Evolutionary conservation across 2,888 invertebrate species (phyloP).

Genomic region (Stenotaenia linearis): DNA sequence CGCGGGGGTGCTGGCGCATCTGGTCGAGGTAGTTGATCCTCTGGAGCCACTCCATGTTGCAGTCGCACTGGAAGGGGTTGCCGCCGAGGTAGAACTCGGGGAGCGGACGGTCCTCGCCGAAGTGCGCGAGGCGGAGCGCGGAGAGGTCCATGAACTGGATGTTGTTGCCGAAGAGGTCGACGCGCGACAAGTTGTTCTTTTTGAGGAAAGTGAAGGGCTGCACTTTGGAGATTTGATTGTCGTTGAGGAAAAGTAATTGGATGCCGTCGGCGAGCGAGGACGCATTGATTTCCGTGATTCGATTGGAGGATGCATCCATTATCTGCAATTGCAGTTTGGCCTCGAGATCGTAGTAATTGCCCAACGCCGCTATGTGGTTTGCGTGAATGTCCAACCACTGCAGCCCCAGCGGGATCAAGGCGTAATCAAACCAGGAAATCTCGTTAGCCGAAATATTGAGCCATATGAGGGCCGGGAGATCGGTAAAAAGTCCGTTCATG

Average conservation of each 20-base stretch:
- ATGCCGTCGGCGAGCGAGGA: constrained; percentile 75
- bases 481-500: constrained; percentile 74
- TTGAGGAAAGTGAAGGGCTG: constrained; percentile 84
- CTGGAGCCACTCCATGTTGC: constrained; percentile 86
- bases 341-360: constrained; percentile 78
- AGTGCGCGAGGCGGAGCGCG: constrained; percentile 67
- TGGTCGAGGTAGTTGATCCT: constrained; percentile 75
- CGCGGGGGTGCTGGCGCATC: constrained; percentile 69
- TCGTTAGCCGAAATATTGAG: constrained; percentile 86
- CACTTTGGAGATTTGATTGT: constrained; percentile 77
- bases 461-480: constrained; percentile 77
- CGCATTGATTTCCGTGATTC: constrained; percentile 69
- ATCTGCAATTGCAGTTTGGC: constrained; percentile 71
- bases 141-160: constrained; percentile 84
- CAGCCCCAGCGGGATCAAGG: constrained; percentile 70
- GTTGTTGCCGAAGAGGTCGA: constrained; percentile 87
- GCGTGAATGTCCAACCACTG: constrained; percentile 87
- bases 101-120: constrained; percentile 57
- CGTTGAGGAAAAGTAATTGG: constrained; percentile 80
- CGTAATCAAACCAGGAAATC: constrained; percentile 81
- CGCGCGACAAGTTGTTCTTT: constrained; percentile 80
- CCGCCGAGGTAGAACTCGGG: constrained; percentile 73
- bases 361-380: constrained; percentile 72
- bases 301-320: constrained; percentile 85
- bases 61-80: constrained; percentile 82